These are phyloP conservation scores for Cecropterus lyciades DNA, from an alignment of 1,140 invertebrate species.

Conservation along the genomic window DNA sequence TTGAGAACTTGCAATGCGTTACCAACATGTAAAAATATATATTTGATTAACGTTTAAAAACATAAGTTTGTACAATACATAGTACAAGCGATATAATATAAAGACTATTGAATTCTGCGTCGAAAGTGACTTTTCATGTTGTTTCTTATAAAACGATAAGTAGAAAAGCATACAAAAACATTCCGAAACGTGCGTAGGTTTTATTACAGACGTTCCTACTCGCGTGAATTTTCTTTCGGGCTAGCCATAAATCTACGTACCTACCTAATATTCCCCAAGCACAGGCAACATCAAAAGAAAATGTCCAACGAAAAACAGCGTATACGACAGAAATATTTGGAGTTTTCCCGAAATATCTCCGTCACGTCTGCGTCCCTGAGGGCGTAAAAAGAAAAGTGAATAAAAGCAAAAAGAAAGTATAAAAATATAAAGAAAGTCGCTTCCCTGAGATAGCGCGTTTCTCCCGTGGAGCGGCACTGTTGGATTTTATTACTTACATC, in stretches of 20 bases:
- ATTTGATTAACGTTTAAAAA: too few relatives aligned
- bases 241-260: slow-evolving; percentile 41
- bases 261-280: slow-evolving; percentile 24
- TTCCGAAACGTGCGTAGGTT: slow-evolving; percentile 4
- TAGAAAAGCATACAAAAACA: slow-evolving; percentile 11
- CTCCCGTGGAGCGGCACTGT: slow-evolving; percentile 47
- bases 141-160: not conserved
- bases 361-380: slow-evolving; percentile 65
- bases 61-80: not conserved
- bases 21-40: too few relatives aligned
- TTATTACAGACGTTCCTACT: slow-evolving; percentile 18
- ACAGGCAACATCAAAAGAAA: slow-evolving; percentile 43
- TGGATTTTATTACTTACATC: slow-evolving; percentile 72
- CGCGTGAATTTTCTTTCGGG: slow-evolving; percentile 31
- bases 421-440: slow-evolving; percentile 69
- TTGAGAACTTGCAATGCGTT: too few relatives aligned
- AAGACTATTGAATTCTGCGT: not conserved
- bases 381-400: slow-evolving; percentile 70
- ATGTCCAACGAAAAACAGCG: slow-evolving; percentile 38
- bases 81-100: too few relatives aligned
- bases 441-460: slow-evolving; percentile 64
- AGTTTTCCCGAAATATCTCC: slow-evolving; percentile 59
- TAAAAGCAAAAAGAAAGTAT: slow-evolving; percentile 66
- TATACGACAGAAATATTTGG: slow-evolving; percentile 42
- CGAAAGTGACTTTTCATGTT: slow-evolving; percentile 19